A percentile compares a stretch with the other conserved stretches of the same genome.
These are phyloP conservation scores for Brassicogethes aeneus DNA, from an alignment of 2,888 invertebrate genomes.

Conservation along the genomic window DNA sequence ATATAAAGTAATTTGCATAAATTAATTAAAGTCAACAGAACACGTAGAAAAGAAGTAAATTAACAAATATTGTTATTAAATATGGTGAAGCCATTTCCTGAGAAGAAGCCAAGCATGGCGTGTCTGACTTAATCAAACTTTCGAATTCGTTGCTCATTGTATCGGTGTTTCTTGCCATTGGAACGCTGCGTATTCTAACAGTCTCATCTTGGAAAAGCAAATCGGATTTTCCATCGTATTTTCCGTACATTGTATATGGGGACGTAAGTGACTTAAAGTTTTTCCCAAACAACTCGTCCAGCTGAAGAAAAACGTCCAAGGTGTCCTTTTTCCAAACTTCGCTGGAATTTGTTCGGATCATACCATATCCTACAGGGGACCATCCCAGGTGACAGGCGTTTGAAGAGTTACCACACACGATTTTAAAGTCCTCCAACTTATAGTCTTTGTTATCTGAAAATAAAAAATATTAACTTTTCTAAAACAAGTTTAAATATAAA, in stretches of 20 bases:
- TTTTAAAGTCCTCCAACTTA: slow-evolving; percentile 41
- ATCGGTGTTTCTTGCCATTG: slow-evolving; percentile 30
- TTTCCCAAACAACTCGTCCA: slow-evolving; percentile 64
- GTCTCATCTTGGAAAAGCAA: slow-evolving; percentile 59
- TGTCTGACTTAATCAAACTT: slow-evolving; percentile 17
- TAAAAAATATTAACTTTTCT: slow-evolving; percentile 12
- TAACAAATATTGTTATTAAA: neutral
- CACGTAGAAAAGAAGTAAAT: neutral
- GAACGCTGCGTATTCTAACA: slow-evolving; percentile 28
- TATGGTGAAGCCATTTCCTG: neutral
- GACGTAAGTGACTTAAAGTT: slow-evolving; percentile 47
- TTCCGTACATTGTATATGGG: slow-evolving; percentile 61
- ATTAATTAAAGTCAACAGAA: slow-evolving; percentile 1
- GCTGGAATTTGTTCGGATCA: slow-evolving; percentile 50
- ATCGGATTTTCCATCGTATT: slow-evolving; percentile 53
- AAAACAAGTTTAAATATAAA: slow-evolving; percentile 9
- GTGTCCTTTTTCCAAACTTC: slow-evolving; percentile 56
- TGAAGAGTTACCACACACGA: slow-evolving; percentile 46
- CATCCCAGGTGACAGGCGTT: slow-evolving; percentile 54
- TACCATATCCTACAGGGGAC: slow-evolving; percentile 59
- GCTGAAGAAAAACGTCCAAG: slow-evolving; percentile 56
- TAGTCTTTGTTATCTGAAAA: slow-evolving; percentile 39
- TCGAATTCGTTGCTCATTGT: slow-evolving; percentile 28
- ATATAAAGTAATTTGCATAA: too few species aligned
- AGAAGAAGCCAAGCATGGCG: slow-evolving; percentile 13